Conservation (phyloP, 1,140 invertebrate genomes). For the Aphidius ervi region DNA sequence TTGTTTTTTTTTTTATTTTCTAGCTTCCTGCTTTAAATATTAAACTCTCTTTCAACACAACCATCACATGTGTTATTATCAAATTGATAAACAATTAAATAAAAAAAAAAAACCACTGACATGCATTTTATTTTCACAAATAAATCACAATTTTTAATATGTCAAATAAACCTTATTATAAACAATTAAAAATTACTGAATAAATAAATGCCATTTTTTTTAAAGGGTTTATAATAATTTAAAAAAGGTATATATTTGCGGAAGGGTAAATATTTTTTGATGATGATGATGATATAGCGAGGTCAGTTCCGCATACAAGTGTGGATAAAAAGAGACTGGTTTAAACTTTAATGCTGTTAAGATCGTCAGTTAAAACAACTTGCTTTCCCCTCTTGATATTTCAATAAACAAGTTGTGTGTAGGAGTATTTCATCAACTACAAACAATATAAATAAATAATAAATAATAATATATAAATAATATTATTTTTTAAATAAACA, state of each 20-base stretch:
- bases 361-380: constrained; percentile 1
- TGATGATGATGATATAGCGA: constrained; percentile 18
- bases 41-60: neutral
- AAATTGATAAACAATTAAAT: neutral
- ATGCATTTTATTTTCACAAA: neutral
- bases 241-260: neutral
- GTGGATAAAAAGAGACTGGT: constrained; percentile 35
- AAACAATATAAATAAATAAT: too few relatives aligned
- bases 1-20: too few relatives aligned
- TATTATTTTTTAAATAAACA: too few relatives aligned
- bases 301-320: constrained; percentile 37
- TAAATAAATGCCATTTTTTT: neutral
- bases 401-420: too few relatives aligned
- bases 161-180: neutral
- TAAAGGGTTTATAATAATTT: too few relatives aligned
- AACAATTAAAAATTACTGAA: neutral
- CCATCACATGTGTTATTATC: constrained; percentile 1
- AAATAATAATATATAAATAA: too few relatives aligned
- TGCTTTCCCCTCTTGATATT: constrained; percentile 2
- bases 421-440: too few relatives aligned
- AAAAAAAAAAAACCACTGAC: neutral
- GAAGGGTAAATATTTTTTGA: constrained; percentile 11
- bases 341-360: constrained; percentile 10
- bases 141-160: too few relatives aligned
- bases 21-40: neutral